These are phyloP conservation scores for Lepisosteus osseus DNA, from an alignment of 2,113 vertebrate species.

Conservation along the genomic window DNA sequence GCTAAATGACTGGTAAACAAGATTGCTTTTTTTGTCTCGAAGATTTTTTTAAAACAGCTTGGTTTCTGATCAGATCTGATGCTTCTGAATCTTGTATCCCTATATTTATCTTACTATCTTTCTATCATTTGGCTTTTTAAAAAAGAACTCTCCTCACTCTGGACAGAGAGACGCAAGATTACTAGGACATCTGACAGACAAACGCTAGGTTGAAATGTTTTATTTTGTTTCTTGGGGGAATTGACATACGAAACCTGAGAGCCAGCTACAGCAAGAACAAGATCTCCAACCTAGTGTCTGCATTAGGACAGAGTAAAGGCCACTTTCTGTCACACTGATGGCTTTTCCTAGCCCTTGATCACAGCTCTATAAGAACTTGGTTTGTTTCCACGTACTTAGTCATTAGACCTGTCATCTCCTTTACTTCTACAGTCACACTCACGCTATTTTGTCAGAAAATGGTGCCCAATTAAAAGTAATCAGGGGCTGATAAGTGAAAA, in stretches of 20 bases:
- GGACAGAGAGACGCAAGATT: too few species aligned
- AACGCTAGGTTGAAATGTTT: not conserved
- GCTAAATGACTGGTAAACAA: not conserved
- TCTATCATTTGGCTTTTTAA: not conserved
- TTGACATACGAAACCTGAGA: conserved; percentile 6
- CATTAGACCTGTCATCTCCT: conserved; percentile 64
- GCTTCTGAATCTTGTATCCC: too few species aligned
- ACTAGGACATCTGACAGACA: too few species aligned
- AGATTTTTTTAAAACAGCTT: not conserved
- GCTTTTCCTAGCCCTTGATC: conserved; percentile 60
- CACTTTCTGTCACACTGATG: conserved; percentile 53
- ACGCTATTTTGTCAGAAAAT: conserved; percentile 56
- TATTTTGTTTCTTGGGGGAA: not conserved
- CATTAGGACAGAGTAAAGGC: conserved; percentile 45
- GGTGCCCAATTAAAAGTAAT: conserved; percentile 70
- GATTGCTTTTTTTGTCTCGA: not conserved
- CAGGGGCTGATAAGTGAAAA: conserved; percentile 66
- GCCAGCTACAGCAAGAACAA: not conserved
- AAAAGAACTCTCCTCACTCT: not conserved
- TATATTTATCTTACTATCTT: too few species aligned
- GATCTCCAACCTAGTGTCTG: not conserved
- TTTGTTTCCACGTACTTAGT: conserved; percentile 57
- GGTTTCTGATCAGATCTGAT: too few species aligned
- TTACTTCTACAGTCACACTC: conserved; percentile 26
- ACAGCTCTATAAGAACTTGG: conserved; percentile 42